Evolutionary conservation across 2,888 invertebrate genomes (phyloP), one percentile per base, ranked within the genome.

Genomic region (Pammene fasciana): DNA sequence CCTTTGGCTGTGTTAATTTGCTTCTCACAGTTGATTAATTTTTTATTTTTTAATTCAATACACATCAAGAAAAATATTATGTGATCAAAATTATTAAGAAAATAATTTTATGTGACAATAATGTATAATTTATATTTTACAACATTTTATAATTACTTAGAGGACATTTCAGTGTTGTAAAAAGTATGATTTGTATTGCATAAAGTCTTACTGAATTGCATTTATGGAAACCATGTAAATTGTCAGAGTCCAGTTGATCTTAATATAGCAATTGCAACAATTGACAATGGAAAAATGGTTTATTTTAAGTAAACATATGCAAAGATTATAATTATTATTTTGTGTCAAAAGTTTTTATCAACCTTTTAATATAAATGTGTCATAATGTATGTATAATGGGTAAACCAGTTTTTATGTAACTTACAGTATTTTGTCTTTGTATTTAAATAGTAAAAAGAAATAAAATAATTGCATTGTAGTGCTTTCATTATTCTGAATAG

Each of bases 401-500:
- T 13, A 9, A 43, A 55, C 26, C 54, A 64, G 45, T 26, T 64
- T 5, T 54, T 41, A 34, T 43, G 64, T 54, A 64, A 64, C 45
- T 41, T 41, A 18, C 62, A 68, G 68, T 68, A 68, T 68, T 68
- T 68, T 65, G 52, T 52, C 36, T 52, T 52, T 65, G 14, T 68
- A 59, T 64, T 68, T 10, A 50, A 68, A 64, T 64, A 64, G 43
- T 41, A 41, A 64, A 68, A 50, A 52, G n/a, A 26, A 18, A 62
- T 56, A 36, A 16, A 61, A 52, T 54, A 52, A 34, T 45, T 57
- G 36, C 36, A 54, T 56, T 64, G 16, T 64, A 68, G 68, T 45
- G 52, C 76, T 78, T 78, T 81, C 77, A 78, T 80, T 77, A 79
- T 73, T 67, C 56, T 65, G 74, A 68, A 75, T 81, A 79, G 75